Evolutionary conservation across 2,113 vertebrate genomes (phyloP), one percentile per base, ranked within the genome.

Genomic region (Sphaerodactylus townsendi): DNA sequence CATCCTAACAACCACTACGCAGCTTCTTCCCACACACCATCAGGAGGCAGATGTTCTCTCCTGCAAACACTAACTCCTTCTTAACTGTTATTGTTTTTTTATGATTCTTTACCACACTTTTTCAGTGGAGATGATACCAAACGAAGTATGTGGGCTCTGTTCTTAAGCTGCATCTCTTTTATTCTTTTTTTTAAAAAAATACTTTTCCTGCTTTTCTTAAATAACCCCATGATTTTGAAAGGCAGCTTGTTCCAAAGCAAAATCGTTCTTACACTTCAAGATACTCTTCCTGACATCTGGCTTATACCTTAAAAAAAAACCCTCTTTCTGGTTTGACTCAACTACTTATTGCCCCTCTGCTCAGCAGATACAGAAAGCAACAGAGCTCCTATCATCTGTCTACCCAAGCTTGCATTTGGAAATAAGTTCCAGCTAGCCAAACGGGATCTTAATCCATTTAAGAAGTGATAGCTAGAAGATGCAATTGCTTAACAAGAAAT

Each of bases 341-440:
- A 17, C 14, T 37, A 13, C 35, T 37, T 37, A 17, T 37, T 39
- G 33, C 68, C 4, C 33, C 13, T 30, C 35, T 35, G n/a, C n/a
- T 35, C 65, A 35, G 65, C 6, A 21, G 59, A 62, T 28, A 62
- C 59, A 8, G 59, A 28, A 25, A 5, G 25, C 25, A 62, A 19
- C 13, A 21, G 35, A 17, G 7, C 68, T 69, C 35, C 68, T 35
- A 37, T 69, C 35, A 19, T 69, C 68, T 37, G 17, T 69, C 33
- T 37, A 69, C 35, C 85, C 90, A 75, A 41, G 82, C 68, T 69
- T 87, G 1, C 88, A 77, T 89, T 85, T 88, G 77, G 35, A 77
- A 75, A 89, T 87, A 87, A 89, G 81, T 89, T 50, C 35, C 48
- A 82, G 39, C 85, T 87, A 46, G 91, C 90, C 78, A 66, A 87